Percentiles rank a stretch among this genome's conserved stretches.
These are phyloP conservation scores for Linyphia triangularis DNA, from an alignment of 2,888 invertebrate species.

Conservation along the genomic window DNA sequence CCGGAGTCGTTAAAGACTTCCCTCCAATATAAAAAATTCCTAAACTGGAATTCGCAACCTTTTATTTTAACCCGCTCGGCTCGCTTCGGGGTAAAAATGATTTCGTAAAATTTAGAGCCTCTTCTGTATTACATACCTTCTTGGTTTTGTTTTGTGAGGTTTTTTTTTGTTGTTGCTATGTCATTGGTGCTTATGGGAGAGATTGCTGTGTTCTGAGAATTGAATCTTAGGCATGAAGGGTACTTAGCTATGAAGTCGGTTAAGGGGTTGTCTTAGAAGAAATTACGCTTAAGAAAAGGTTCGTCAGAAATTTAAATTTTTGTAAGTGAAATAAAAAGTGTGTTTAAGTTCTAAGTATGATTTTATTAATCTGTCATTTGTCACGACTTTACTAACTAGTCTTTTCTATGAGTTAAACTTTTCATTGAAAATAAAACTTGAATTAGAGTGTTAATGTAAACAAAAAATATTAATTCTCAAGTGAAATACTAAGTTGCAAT, in stretches of 20 bases:
- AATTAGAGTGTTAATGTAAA: too few relatives aligned
- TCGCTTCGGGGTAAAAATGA: slow-evolving; percentile 48
- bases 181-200: background rate
- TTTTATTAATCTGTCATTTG: too few relatives aligned
- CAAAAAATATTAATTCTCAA: too few relatives aligned
- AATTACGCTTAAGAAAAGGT: slow-evolving; percentile 10
- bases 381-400: too few relatives aligned
- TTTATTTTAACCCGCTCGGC: slow-evolving; percentile 22
- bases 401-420: too few relatives aligned
- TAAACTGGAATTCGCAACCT: slow-evolving; percentile 54
- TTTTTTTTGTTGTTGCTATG: background rate
- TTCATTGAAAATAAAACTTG: too few relatives aligned
- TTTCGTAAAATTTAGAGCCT: slow-evolving; percentile 71
- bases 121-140: slow-evolving; percentile 62
- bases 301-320: too few relatives aligned
- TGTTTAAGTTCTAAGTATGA: too few relatives aligned
- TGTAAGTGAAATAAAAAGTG: background rate
- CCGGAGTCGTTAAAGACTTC: slow-evolving; percentile 62
- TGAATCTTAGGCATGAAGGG: background rate
- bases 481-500: too few relatives aligned
- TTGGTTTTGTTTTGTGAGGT: slow-evolving; percentile 21
- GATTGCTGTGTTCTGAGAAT: background rate
- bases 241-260: slow-evolving; percentile 29
- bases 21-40: slow-evolving; percentile 50
- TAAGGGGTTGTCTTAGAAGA: slow-evolving; percentile 39